Evolutionary conservation across 2,888 invertebrate species (phyloP).

Genomic region (Meandrusa payeni): DNA sequence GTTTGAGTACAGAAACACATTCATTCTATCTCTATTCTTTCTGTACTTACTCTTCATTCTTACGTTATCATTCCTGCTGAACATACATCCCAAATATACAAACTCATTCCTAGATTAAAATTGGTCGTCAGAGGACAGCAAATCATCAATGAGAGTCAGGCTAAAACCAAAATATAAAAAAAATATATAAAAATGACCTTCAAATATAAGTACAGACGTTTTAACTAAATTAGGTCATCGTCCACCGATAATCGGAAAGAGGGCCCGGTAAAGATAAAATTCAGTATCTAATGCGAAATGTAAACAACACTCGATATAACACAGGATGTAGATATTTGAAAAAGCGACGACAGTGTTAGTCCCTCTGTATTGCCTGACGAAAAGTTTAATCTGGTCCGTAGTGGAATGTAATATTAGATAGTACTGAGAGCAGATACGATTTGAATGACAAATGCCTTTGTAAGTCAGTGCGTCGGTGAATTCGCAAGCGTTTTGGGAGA

Average conservation of each 20-base stretch:
- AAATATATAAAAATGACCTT: conserved; percentile 10
- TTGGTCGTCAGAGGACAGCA: background rate
- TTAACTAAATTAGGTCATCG: conserved; percentile 23
- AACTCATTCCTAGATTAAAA: no score
- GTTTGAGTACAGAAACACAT: no score
- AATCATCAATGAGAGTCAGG: no score
- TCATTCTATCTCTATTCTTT: no score
- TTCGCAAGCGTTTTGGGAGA: no score
- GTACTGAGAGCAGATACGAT: background rate
- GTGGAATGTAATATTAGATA: background rate
- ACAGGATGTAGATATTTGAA: conserved; percentile 23
- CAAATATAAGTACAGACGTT: background rate
- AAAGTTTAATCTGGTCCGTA: background rate
- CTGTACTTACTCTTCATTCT: no score
- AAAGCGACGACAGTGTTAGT: conserved; percentile 1
- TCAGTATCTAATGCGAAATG: conserved; percentile 20
- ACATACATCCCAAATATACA: no score
- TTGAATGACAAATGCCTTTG: conserved; percentile 6
- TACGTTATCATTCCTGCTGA: no score
- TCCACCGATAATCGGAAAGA: conserved; percentile 18
- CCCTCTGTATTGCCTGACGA: background rate
- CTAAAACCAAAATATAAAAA: no score
- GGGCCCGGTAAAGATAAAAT: conserved; percentile 23
- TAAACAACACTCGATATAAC: conserved; percentile 20
- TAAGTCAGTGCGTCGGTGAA: background rate